phyloP scores from a whole-genome alignment of 1,140 invertebrate species.

The Theocolax elegans region DNA sequence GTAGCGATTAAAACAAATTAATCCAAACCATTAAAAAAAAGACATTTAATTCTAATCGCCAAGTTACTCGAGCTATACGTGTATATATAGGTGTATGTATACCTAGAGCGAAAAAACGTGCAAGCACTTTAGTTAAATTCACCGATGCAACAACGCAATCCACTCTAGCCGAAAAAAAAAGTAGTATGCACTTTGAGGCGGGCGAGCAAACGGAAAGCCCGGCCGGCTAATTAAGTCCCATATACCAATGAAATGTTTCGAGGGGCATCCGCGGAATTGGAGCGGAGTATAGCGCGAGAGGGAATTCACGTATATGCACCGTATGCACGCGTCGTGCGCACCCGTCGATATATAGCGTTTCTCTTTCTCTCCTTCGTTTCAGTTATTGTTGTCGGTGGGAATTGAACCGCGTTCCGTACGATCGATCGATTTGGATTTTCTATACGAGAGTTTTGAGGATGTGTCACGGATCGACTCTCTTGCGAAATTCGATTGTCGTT shows the following conservation, averaged over 20 bases:
- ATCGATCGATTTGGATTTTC: background rate
- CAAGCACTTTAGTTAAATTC: no score
- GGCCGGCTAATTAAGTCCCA: background rate
- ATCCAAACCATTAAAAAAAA: no score
- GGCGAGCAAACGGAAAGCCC: background rate
- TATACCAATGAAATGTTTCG: background rate
- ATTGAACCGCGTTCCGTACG: background rate
- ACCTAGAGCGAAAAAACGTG: no score
- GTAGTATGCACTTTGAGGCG: background rate
- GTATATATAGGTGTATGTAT: no score
- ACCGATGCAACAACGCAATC: no score
- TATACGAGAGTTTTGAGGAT: background rate
- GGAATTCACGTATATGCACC: background rate
- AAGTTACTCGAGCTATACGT: no score
- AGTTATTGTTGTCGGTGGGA: background rate
- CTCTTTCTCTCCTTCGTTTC: background rate
- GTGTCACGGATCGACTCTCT: background rate
- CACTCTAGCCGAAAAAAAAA: background rate
- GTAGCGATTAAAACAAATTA: no score
- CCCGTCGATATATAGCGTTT: background rate
- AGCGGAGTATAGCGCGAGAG: constrained; percentile 7
- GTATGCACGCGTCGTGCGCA: constrained; percentile 1
- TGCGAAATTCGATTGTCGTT: no score
- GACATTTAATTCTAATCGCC: no score
- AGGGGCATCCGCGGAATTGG: no score